Evolutionary conservation across 2,797 vertebrate species (phyloP), one percentile per base, ranked within the genome.

Genomic region (Chelon labrosus): DNA sequence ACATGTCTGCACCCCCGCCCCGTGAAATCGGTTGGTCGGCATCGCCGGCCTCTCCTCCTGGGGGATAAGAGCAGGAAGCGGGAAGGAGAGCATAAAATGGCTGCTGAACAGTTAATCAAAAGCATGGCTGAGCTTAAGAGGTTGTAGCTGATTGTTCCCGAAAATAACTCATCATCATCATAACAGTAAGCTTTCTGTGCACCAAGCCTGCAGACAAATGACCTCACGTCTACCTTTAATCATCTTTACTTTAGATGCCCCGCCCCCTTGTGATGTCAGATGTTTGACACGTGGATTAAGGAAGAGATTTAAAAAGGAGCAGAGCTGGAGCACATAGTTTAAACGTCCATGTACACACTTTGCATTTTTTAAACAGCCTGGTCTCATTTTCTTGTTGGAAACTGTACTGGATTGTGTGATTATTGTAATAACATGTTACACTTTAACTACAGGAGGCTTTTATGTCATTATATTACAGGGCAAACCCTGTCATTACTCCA

Each of bases 1-100:
- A 79, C 89, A 85, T 90, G 92, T 91, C 84, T 89, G 73, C 77
- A 79, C 83, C 85, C 82, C 77, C 69, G 53, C 84, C 85, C 88
- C 69, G 66, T 92, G 89, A 91, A 87, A 92, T 90, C 73, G 51
- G 69, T 50, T 52, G 11, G 72, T 70, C 71, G 61, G 79, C 63
- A 4, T 51, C 53, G 70, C 79, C 52, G 70, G 69, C 66, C 46
- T 76, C 25, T 55, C 46, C 58, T 63, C 54, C 39, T 44, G 42
- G 72, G 52, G 84, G 73, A n/a, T 35, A 9, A 31, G 37, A 20
- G 37, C 39, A 70, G 55, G 61, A 51, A 73, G 71, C 7, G 27
- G 73, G 67, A 65, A 65, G 64, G 16, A 41, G 55, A 60, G 13
- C 0, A 3, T 41, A 47, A 10, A 35, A 60, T 49, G 41, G 44